These are phyloP conservation scores for Eupristina koningsbergeri DNA, from an alignment of 1,140 invertebrate genomes.

Conservation along the genomic window DNA sequence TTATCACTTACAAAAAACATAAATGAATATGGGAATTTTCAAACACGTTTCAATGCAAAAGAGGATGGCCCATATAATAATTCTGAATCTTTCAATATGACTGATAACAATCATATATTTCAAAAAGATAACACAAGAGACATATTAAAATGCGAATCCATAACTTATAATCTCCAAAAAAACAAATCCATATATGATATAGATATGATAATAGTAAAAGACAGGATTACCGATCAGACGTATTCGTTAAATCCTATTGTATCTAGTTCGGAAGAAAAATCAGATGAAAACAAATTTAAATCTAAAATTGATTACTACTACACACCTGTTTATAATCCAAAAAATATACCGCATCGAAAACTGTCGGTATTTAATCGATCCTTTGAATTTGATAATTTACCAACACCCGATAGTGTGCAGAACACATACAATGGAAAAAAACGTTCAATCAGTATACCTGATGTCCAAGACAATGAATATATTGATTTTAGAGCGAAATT, in stretches of 20 bases:
- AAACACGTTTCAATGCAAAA: conserved; percentile 1
- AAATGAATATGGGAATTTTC: neutral
- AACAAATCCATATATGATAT: neutral
- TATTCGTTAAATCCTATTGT: conserved; percentile 1
- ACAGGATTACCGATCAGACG: conserved; percentile 1
- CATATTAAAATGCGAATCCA: conserved; percentile 18
- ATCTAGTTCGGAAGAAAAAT: conserved; percentile 20
- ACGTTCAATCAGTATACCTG: conserved; percentile 10
- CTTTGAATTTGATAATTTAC: conserved; percentile 56
- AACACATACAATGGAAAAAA: neutral
- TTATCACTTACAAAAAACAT: neutral
- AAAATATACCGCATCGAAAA: conserved; percentile 55
- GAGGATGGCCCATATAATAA: conserved; percentile 23
- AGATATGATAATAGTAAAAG: conserved; percentile 23
- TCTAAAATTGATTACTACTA: neutral
- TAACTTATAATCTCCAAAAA: neutral
- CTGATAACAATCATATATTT: neutral
- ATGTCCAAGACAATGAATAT: conserved; percentile 17
- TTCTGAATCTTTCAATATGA: neutral
- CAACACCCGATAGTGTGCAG: conserved; percentile 14
- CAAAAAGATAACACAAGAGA: neutral
- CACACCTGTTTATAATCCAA: conserved; percentile 28
- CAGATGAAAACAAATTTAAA: neutral
- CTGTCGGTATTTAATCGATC: conserved; percentile 58
- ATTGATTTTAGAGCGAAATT: neutral